A percentile compares a stretch with the other conserved stretches of the same genome.
phyloP scores from a whole-genome alignment of 2,797 vertebrate species.

The Sebastes dallii region DNA sequence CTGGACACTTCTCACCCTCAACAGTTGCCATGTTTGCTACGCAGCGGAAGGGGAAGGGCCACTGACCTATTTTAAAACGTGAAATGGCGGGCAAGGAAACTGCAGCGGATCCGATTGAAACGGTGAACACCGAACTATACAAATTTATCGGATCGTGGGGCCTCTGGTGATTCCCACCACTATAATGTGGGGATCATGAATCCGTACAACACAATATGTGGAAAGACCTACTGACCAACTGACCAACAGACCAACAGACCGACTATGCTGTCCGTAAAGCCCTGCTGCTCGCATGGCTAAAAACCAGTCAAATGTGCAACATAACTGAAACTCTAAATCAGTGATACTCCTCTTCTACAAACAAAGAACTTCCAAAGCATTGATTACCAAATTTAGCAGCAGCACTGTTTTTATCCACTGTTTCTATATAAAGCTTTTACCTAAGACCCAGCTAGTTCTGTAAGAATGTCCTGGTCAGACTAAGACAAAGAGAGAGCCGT shows the following conservation, averaged over 20 bases:
- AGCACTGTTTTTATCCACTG: background rate
- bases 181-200: background rate
- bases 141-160: too few relatives aligned
- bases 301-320: background rate
- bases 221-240: background rate
- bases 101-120: too few relatives aligned
- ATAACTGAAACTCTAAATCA: background rate
- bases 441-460: background rate
- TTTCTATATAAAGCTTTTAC: conserved; percentile 16
- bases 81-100: too few relatives aligned
- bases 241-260: too few relatives aligned
- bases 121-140: too few relatives aligned
- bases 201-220: background rate
- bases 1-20: too few relatives aligned
- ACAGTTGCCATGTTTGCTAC: too few relatives aligned
- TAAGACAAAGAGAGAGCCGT: conserved; percentile 6
- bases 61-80: too few relatives aligned
- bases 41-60: too few relatives aligned
- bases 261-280: background rate
- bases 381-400: conserved; percentile 9
- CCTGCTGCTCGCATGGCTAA: background rate
- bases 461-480: conserved; percentile 2
- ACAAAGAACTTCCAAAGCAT: background rate
- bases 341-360: background rate
- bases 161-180: too few relatives aligned